Base-by-base conservation (phyloP, 1,140 invertebrate genomes). In the Anadara kagoshimensis region DNA sequence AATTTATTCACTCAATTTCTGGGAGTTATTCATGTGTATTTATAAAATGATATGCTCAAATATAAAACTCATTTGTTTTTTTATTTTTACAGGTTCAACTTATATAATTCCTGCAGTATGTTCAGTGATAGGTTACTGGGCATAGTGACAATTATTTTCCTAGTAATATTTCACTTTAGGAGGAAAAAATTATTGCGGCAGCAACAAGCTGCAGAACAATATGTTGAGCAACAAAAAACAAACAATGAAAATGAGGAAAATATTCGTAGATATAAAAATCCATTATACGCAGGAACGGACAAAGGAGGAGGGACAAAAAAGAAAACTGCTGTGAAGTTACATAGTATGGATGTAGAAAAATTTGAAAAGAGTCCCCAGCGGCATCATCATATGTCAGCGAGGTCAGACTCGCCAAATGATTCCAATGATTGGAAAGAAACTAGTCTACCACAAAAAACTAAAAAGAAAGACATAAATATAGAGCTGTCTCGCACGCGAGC, bases 221-320 rank as follows among this genome's bases (percentile, higher is more conserved):
- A 67, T 63, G 54, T 51, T 29, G 77, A 78, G 26, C 76, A 80
- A 47, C 76, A 80, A 47, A 73, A 69, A 66, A 96, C 96, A 82
- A 96, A 96, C 85, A 88, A 95, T 51, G 94, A 96, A 86, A 96
- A 96, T 86, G 95, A 96, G 84, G 95, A 96, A 86, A 97, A 96
- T 82, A 88, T 96, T 29, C 91, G 95, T 53, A 93, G 91, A 20
- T 88, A 86, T 68, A 82, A 83, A 69, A 89, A 89, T 73, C 85
- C 86, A 18, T 70, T 87, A 47, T 79, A 70, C 66, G 51, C 61
- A 47, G 74, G 70, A 47, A 71, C 71, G 0, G 71, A 75, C 57
- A 79, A 79, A 61, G 75, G 71, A 16, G 69, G 69, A 45, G 78
- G 71, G 22, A 75, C 56, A 22, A 79, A 84, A 26, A 79, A 81